Evolutionary conservation across 2,888 invertebrate species (phyloP).

Genomic region (Rhaphigaster nebulosa): DNA sequence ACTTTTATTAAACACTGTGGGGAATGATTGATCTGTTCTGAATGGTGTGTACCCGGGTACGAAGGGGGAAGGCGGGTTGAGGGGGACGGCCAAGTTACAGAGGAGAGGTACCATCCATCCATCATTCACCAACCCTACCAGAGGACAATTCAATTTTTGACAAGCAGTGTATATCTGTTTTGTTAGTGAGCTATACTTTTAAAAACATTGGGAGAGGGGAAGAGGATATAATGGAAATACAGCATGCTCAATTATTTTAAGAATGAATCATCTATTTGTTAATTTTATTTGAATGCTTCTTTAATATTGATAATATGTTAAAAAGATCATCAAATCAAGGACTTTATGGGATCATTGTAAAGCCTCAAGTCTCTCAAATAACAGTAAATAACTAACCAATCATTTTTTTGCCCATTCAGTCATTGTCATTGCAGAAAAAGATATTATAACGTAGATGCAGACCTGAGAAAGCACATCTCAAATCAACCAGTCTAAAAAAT

Average conservation of each 20-base stretch:
- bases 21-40: slow-evolving; percentile 29
- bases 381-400: too few relatives aligned
- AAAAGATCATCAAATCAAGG: too few relatives aligned
- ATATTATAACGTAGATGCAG: too few relatives aligned
- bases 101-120: background rate
- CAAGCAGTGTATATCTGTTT: slow-evolving; percentile 3
- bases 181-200: background rate
- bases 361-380: too few relatives aligned
- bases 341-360: too few relatives aligned
- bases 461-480: too few relatives aligned
- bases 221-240: background rate
- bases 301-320: too few relatives aligned
- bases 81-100: background rate
- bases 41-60: background rate
- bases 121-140: background rate
- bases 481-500: too few relatives aligned
- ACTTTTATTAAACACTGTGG: slow-evolving; percentile 17
- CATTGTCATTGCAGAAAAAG: too few relatives aligned
- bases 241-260: background rate
- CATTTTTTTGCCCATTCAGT: too few relatives aligned
- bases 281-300: too few relatives aligned
- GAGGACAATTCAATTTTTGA: slow-evolving; percentile 2
- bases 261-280: too few relatives aligned
- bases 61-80: background rate
- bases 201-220: background rate